phyloP scores from a whole-genome alignment of 2,797 vertebrate species.

The Rhodeus uyekii region DNA sequence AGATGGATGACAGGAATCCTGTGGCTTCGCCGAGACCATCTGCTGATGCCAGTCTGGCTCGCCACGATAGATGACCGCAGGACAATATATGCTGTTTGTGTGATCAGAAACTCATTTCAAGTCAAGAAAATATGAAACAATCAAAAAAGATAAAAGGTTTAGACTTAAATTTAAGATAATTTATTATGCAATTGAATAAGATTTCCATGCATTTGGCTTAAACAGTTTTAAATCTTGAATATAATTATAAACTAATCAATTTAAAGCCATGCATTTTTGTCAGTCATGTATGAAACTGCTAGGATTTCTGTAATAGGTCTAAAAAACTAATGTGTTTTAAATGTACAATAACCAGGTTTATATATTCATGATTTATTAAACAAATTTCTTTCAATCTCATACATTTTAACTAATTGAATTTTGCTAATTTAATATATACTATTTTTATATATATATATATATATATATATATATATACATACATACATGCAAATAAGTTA shows the following conservation, averaged over 20 bases:
- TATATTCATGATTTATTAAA: too few species aligned
- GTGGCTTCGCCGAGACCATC: slow-evolving; percentile 18
- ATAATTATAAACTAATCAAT: not conserved
- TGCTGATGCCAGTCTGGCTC: not conserved
- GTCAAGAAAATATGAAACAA: not conserved
- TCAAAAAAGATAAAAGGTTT: not conserved
- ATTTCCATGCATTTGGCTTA: not conserved
- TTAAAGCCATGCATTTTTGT: not conserved
- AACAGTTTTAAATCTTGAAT: too few species aligned
- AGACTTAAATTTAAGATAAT: not conserved
- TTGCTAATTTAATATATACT: too few species aligned
- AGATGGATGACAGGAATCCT: slow-evolving; percentile 24
- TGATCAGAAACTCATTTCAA: not conserved
- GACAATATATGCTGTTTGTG: not conserved
- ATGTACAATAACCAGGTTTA: too few species aligned
- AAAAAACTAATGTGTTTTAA: too few species aligned
- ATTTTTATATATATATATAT: not conserved
- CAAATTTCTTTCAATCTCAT: too few species aligned
- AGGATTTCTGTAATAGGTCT: too few species aligned
- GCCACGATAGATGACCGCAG: not conserved
- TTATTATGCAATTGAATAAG: not conserved
- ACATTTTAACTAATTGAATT: too few species aligned
- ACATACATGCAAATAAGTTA: too few species aligned
- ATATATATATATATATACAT: not conserved
- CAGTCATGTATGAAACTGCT: too few species aligned